A percentile compares a stretch with the other conserved stretches of the same genome.
Conservation (phyloP, 2,113 vertebrate genomes). For the Bombycilla garrulus region DNA sequence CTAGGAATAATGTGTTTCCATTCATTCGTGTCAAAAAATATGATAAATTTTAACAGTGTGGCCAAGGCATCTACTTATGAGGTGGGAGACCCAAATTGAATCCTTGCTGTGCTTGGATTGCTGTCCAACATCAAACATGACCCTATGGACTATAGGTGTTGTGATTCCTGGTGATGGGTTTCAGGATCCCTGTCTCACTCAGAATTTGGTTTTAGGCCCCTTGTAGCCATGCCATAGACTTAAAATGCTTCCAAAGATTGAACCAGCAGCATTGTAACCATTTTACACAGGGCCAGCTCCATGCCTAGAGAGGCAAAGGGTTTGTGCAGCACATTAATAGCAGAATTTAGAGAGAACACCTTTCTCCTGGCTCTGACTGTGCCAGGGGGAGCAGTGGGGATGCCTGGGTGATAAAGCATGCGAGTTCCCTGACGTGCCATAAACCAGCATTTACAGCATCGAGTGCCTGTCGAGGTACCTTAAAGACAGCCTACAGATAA, state of each 20-base stretch:
- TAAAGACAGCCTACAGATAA: neutral
- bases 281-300: neutral
- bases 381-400: neutral
- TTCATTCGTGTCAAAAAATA: neutral
- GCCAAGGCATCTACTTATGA: rapidly evolving
- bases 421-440: neutral
- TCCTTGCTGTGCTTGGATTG: neutral
- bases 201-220: neutral
- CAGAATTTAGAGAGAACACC: neutral
- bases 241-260: neutral
- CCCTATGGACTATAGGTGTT: rapidly evolving
- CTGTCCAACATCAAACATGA: neutral
- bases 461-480: neutral
- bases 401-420: neutral
- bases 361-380: neutral
- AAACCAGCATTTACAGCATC: neutral
- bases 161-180: neutral
- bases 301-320: neutral
- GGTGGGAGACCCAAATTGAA: rapidly evolving
- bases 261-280: neutral
- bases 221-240: neutral
- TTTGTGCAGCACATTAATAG: neutral
- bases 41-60: neutral
- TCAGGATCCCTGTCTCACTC: neutral
- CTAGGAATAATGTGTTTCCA: neutral